Percentiles rank a stretch among this genome's conserved stretches.
Conservation (phyloP, 92 coral and sea anemone genomes). For the Heliopora coerulea region DNA sequence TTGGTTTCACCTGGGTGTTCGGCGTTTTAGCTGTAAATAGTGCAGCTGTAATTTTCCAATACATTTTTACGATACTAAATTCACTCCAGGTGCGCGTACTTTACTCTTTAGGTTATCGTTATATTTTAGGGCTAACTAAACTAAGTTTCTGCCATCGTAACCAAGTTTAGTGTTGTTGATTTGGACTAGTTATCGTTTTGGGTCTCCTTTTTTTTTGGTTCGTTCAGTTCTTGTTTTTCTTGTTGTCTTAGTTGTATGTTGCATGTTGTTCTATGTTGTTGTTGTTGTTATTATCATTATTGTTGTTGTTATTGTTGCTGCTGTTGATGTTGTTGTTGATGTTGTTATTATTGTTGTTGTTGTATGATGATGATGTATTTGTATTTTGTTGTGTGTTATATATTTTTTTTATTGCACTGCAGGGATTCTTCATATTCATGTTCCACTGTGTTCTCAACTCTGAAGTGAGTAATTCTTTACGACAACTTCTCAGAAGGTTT, state of each 20-base stretch:
- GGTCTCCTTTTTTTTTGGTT: not conserved
- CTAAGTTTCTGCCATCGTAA: too few relatives aligned
- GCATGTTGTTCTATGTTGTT: too few relatives aligned
- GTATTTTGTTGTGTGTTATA: not conserved
- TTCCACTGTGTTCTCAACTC: constrained; percentile 92
- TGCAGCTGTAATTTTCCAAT: constrained; percentile 81
- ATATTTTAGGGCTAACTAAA: too few relatives aligned
- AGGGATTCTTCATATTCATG: constrained; percentile 94
- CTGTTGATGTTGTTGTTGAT: too few relatives aligned
- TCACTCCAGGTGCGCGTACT: constrained; percentile 83
- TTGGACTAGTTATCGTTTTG: not conserved
- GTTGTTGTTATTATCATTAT: too few relatives aligned
- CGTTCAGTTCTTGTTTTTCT: not conserved
- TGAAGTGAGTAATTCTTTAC: constrained; percentile 66
- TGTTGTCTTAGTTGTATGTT: too few relatives aligned
- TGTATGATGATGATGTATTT: too few relatives aligned
- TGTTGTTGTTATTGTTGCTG: too few relatives aligned
- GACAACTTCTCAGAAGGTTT: too few relatives aligned
- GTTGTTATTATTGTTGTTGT: too few relatives aligned
- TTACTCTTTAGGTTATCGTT: not conserved
- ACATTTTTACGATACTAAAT: constrained; percentile 85
- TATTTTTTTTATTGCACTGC: not conserved
- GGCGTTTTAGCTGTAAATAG: constrained; percentile 84
- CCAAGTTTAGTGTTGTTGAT: too few relatives aligned
- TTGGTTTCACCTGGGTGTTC: constrained; percentile 94